Conservation (phyloP, 2,797 vertebrate genomes). For the Sebastes minor region DNA sequence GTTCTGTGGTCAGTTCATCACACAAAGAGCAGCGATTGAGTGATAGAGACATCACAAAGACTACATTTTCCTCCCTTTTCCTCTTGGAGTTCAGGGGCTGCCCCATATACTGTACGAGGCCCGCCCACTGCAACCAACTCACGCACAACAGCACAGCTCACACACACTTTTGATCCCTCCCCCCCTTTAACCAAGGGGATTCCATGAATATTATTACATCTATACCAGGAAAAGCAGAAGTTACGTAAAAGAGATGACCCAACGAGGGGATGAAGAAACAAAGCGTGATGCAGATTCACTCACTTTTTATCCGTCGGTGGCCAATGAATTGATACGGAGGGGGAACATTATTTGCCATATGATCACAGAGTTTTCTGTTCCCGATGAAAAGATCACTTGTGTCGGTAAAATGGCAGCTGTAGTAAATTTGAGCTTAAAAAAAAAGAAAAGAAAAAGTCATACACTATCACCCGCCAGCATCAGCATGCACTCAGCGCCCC, state of each 20-base stretch:
- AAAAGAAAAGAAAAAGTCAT: not conserved
- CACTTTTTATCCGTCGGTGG: not conserved
- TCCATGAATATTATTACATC: not conserved
- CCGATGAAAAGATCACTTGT: not conserved
- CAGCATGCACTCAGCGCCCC: not conserved
- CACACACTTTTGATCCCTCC: not conserved
- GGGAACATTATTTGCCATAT: not conserved
- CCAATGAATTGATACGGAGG: not conserved
- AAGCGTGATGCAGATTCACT: not conserved
- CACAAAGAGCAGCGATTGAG: constrained; percentile 62
- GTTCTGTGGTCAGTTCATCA: constrained; percentile 58
- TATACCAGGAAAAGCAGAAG: not conserved
- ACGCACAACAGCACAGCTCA: not conserved
- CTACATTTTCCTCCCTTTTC: constrained; percentile 71
- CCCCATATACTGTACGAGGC: constrained; percentile 26
- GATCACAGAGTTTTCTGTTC: not conserved
- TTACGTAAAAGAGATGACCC: not conserved
- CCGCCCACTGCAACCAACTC: not conserved
- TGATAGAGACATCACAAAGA: constrained; percentile 74
- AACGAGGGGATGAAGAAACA: not conserved
- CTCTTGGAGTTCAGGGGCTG: constrained; percentile 67
- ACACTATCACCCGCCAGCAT: too few relatives aligned
- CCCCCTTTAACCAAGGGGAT: not conserved
- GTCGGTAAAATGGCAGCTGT: not conserved
- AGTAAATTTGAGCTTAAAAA: not conserved